Evolutionary conservation across 2,113 vertebrate species (phyloP).

Genomic region (Phylloscopus trochiloides): DNA sequence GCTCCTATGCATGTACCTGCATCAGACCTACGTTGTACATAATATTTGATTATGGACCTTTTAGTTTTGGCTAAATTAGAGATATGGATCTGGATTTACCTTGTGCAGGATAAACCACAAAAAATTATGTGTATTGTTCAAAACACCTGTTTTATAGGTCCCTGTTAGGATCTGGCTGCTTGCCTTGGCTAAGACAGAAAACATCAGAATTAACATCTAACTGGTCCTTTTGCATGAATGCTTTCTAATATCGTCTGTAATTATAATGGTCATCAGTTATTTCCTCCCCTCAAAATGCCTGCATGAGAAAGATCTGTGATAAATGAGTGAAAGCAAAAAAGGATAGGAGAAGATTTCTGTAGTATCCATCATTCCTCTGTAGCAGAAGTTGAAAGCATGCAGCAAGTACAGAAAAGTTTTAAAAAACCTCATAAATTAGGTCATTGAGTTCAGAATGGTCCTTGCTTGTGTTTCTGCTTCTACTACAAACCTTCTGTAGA

Average conservation of each 20-base stretch:
- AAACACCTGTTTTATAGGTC: background rate
- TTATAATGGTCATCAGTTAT: background rate
- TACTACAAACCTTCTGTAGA: background rate
- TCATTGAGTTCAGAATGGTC: background rate
- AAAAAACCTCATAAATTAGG: background rate
- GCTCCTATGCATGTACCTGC: background rate
- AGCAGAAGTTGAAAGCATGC: background rate
- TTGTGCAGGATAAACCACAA: background rate
- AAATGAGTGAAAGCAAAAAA: background rate
- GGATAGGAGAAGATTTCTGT: background rate
- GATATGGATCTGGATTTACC: background rate
- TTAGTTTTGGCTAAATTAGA: background rate
- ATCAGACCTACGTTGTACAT: background rate
- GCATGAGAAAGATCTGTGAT: background rate
- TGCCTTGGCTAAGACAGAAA: background rate
- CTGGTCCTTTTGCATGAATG: background rate
- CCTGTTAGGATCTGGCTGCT: background rate
- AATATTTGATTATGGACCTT: background rate
- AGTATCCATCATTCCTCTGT: background rate
- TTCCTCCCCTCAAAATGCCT: background rate
- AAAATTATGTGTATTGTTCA: background rate
- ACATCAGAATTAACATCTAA: background rate
- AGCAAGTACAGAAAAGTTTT: background rate
- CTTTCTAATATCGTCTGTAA: background rate
- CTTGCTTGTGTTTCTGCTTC: background rate